A percentile compares a stretch with the other conserved stretches of the same genome.
These are phyloP conservation scores for Hoplias malabaricus DNA, from an alignment of 2,113 vertebrate genomes.

Conservation along the genomic window DNA sequence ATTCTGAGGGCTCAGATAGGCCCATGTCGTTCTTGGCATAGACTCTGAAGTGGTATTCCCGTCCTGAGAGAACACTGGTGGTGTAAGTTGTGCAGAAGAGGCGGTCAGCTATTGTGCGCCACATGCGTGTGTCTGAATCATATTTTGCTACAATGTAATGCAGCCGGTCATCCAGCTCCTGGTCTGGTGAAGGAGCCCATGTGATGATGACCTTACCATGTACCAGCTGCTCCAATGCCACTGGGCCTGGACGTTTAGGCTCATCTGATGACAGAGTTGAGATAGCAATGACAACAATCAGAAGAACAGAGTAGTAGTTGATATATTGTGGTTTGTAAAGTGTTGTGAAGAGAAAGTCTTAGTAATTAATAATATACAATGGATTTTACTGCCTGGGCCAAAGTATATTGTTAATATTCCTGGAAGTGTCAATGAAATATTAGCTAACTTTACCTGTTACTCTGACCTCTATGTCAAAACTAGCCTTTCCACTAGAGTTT, in stretches of 20 bases:
- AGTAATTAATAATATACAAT: no score
- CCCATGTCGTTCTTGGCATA: conserved; percentile 84
- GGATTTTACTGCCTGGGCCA: no score
- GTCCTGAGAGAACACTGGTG: conserved; percentile 78
- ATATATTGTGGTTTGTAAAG: neutral
- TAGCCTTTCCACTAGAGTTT: conserved; percentile 64
- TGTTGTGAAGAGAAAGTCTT: neutral
- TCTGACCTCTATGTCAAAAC: conserved; percentile 75
- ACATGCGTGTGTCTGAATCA: conserved; percentile 72
- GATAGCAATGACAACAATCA: neutral
- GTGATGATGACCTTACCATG: conserved; percentile 59
- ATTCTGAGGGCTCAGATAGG: conserved; percentile 77
- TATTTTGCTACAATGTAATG: conserved; percentile 78
- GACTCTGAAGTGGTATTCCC: conserved; percentile 82
- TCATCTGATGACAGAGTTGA: conserved; percentile 66
- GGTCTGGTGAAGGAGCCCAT: conserved; percentile 82
- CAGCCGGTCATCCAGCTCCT: conserved; percentile 73
- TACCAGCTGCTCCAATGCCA: conserved; percentile 79
- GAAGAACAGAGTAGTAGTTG: neutral
- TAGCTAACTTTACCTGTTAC: conserved; percentile 76
- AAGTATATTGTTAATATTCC: no score
- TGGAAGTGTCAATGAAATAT: no score
- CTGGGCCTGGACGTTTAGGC: conserved; percentile 79
- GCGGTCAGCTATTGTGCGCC: conserved; percentile 74
- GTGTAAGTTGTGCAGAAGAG: conserved; percentile 81